phyloP scores from a whole-genome alignment of 2,113 vertebrate genomes.

The Caretta caretta region DNA sequence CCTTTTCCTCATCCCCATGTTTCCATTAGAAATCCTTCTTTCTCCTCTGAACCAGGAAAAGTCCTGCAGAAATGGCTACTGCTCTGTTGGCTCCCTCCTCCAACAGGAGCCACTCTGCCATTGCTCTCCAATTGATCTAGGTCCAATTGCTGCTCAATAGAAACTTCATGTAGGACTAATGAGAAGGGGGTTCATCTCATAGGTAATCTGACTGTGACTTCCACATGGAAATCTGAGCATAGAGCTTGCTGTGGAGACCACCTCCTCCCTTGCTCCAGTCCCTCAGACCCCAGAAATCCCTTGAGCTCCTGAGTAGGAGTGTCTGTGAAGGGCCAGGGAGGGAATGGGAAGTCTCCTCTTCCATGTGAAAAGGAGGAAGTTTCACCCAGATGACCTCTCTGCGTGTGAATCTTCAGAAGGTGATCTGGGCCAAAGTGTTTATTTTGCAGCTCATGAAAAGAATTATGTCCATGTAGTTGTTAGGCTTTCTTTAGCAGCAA shows the following conservation, averaged over 20 bases:
- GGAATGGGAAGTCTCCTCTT: no score
- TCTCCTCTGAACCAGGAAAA: not conserved
- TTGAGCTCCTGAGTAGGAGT: not conserved
- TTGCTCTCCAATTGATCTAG: not conserved
- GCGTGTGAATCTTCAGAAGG: not conserved
- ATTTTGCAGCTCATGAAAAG: not conserved
- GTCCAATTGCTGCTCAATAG: not conserved
- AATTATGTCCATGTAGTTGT: not conserved
- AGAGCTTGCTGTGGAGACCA: not conserved
- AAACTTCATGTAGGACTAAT: not conserved
- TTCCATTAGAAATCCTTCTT: not conserved
- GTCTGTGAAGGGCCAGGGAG: not conserved
- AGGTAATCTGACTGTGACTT: not conserved
- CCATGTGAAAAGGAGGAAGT: not conserved
- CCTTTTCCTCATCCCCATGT: not conserved
- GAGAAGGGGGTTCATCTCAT: not conserved
- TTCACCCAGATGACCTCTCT: no score
- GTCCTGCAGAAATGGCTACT: not conserved
- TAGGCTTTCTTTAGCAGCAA: not conserved
- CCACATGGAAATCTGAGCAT: not conserved
- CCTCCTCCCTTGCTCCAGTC: not conserved
- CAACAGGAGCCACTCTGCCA: not conserved
- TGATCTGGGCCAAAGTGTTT: no score
- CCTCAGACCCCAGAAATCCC: not conserved
- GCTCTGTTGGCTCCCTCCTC: not conserved